A percentile compares a stretch with the other conserved stretches of the same genome.
These are phyloP conservation scores for Neuroterus valhalla DNA, from an alignment of 1,140 invertebrate genomes.

Conservation along the genomic window DNA sequence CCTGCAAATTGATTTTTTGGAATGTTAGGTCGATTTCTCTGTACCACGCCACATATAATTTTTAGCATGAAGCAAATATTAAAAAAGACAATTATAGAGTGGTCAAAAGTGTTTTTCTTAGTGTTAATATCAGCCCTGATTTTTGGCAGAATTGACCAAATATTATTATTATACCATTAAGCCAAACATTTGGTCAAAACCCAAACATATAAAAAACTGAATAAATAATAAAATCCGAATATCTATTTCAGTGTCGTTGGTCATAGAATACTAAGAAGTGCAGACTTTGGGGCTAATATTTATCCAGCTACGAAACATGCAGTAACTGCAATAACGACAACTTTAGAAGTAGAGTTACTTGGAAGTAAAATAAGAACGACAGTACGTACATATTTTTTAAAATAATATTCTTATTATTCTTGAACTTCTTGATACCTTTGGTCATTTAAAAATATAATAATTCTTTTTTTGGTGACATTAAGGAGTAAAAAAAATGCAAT, in stretches of 20 bases:
- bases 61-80: no score
- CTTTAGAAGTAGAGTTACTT: conserved; percentile 77
- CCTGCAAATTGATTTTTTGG: no score
- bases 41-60: no score
- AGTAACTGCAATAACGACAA: conserved; percentile 78
- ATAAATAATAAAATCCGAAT: background rate
- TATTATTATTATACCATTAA: no score
- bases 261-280: conserved; percentile 60
- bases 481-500: background rate
- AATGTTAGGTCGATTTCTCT: no score
- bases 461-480: background rate
- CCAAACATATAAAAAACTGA: background rate
- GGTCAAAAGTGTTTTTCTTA: no score
- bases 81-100: no score
- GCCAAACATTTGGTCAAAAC: no score
- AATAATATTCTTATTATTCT: conserved; percentile 2
- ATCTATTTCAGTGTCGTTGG: conserved; percentile 65
- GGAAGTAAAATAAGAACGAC: conserved; percentile 77
- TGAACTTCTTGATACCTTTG: background rate
- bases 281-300: conserved; percentile 67
- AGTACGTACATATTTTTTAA: conserved; percentile 60
- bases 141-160: no score
- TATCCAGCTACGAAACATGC: conserved; percentile 80
- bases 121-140: no score
- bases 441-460: background rate